phyloP scores from a whole-genome alignment of 2,797 vertebrate species.

The Aldrovandia affinis region DNA sequence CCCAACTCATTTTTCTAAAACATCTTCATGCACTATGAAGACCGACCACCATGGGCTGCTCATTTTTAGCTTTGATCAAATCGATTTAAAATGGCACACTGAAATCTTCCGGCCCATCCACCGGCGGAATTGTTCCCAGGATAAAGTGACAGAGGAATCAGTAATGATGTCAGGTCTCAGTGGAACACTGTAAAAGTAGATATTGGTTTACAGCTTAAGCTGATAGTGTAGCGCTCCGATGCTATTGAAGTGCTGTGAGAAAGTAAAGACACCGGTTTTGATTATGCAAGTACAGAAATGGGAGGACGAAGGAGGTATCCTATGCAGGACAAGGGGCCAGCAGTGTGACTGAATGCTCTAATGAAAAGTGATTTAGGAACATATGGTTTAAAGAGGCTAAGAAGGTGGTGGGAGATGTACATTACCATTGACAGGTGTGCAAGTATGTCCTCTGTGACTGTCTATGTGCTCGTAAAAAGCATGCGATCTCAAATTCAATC shows the following conservation, averaged over 20 bases:
- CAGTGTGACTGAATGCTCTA: neutral
- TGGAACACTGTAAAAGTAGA: constrained; percentile 17
- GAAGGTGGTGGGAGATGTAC: neutral
- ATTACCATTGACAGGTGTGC: neutral
- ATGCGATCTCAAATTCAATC: neutral
- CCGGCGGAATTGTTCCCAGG: constrained; percentile 22
- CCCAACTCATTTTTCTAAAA: neutral
- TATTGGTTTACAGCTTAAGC: constrained; percentile 22
- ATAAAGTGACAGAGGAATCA: constrained; percentile 16
- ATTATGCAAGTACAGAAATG: neutral
- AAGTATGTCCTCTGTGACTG: neutral
- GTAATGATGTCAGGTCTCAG: constrained; percentile 18
- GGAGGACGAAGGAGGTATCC: neutral
- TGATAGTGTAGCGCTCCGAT: constrained; percentile 2
- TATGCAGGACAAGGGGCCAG: neutral
- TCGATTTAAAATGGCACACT: constrained; percentile 5
- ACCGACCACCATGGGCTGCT: constrained; percentile 2
- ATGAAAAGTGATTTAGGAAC: neutral
- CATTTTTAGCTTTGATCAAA: constrained; percentile 21
- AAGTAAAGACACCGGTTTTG: constrained; percentile 11
- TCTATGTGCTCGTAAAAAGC: neutral
- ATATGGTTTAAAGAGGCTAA: neutral
- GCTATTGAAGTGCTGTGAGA: constrained; percentile 3
- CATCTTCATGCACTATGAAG: neutral
- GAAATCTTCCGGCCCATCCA: constrained; percentile 12